phyloP scores from a whole-genome alignment of 2,113 vertebrate genomes.

The Paradoxurus hermaphroditus region DNA sequence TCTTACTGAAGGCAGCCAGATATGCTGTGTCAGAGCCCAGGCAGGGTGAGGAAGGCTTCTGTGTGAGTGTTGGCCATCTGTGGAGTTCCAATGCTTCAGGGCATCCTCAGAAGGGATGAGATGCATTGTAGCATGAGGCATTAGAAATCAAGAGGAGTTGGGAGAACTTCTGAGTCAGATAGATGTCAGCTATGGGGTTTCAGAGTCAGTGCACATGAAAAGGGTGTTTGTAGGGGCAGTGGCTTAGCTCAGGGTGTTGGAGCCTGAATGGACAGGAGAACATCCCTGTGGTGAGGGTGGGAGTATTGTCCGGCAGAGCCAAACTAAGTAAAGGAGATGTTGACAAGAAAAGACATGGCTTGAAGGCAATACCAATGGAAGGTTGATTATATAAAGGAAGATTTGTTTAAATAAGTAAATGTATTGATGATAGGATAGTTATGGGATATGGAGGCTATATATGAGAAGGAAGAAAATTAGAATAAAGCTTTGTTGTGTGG shows the following conservation, averaged over 20 bases:
- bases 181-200: neutral
- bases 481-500: neutral
- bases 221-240: no score
- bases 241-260: neutral
- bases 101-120: neutral
- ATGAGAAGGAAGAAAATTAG: neutral
- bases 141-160: neutral
- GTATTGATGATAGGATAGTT: neutral
- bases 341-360: neutral
- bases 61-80: neutral
- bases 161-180: neutral
- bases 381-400: neutral
- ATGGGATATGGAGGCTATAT: neutral
- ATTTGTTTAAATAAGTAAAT: neutral
- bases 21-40: neutral
- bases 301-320: no score
- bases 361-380: neutral
- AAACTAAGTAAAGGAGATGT: neutral
- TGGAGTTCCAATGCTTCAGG: neutral
- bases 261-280: neutral
- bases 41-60: neutral
- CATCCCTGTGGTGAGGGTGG: fast-evolving
- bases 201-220: neutral
- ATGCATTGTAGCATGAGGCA: fast-evolving
- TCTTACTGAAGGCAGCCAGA: neutral